phyloP scores from a whole-genome alignment of 2,797 vertebrate species.

The Artibeus jamaicensis region DNA sequence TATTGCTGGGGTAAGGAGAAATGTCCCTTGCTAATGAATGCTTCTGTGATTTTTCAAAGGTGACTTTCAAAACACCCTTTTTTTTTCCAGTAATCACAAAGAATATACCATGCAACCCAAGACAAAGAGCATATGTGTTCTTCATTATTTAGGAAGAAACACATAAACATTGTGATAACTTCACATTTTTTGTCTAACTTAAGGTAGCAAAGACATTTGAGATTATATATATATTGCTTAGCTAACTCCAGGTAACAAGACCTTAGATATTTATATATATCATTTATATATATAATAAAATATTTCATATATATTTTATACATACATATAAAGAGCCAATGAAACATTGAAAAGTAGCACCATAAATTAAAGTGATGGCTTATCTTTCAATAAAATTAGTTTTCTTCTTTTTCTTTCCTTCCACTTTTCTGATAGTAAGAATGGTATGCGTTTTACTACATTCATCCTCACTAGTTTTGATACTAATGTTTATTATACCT shows the following conservation, averaged over 20 bases:
- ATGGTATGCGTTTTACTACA: neutral
- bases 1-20: neutral
- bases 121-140: neutral
- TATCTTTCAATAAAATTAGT: neutral
- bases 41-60: neutral
- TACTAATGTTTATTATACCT: conserved; percentile 32
- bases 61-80: neutral
- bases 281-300: neutral
- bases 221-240: too few species aligned
- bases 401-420: neutral
- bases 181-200: neutral
- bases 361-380: neutral
- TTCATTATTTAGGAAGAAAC: conserved; percentile 9
- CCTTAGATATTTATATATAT: neutral
- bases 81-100: neutral
- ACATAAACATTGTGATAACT: neutral
- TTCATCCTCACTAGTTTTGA: neutral
- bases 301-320: neutral
- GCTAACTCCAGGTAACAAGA: neutral
- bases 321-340: neutral
- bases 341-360: neutral
- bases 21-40: neutral
- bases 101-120: neutral
- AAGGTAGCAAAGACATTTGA: neutral
- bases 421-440: neutral